Base-by-base conservation (phyloP, 2,888 invertebrate genomes). In the Trachelus iudaicus region DNA sequence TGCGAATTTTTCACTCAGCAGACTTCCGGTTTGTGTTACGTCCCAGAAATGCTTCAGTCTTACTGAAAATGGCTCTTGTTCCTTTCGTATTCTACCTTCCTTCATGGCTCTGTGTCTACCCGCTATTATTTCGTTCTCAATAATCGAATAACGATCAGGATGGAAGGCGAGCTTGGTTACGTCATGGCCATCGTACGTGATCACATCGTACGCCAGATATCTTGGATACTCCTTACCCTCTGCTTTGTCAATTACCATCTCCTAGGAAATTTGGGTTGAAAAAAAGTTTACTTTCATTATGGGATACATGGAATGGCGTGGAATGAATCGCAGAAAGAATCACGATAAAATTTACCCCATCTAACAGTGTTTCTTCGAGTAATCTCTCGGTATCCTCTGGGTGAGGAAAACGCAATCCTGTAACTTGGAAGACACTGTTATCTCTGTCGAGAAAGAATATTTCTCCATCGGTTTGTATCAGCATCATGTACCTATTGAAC, bases 401-500 rank as follows among this genome's bases (percentile, higher is more conserved):
- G 86, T 95, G 94, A 0, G 96, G 95, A 92, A 99, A 99, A 78
- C 93, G 93, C 69, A 99, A 90, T 68, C 95, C 95, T 15, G 94
- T 93, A 4, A 98, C 97, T 92, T 96, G 94, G 92, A 97, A 99
- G 74, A 98, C 95, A 85, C 96, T 96, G 92, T 98, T 96, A 92
- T 99, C 98, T 89, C 99, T 94, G 93, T 99, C 99, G 87, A 99
- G 93, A 93, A 99, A 98, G 90, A 96, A 99, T 30, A 98, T 94
- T 89, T 98, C 95, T 82, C 96, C 94, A 84, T 95, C 94, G 34
- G 96, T 96, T 86, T 97, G 95, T 82, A 99, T 98, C 71, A 98
- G 92, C 97, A 99, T 97, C 97, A 99, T 97, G 91, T 98, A 99
- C 88, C 98, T 96, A 81, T 69, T 79, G 73, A 73, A 80, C 75